phyloP scores from a whole-genome alignment of 2,113 vertebrate genomes.

The Pampusana beccarii region DNA sequence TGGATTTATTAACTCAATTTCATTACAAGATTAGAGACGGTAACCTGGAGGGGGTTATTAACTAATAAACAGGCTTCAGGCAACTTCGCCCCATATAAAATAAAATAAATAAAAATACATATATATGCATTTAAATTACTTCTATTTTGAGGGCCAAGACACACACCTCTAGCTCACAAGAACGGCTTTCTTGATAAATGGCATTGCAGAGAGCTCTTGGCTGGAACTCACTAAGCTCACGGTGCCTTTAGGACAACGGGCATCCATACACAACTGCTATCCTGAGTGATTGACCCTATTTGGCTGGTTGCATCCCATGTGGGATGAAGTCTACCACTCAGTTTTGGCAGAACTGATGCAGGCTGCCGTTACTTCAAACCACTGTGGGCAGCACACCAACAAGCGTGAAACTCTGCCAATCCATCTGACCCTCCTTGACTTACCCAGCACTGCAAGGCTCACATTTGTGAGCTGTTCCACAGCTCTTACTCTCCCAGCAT shows the following conservation, averaged over 20 bases:
- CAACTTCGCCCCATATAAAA: slow-evolving; percentile 51
- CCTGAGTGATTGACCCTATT: neutral
- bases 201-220: neutral
- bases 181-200: neutral
- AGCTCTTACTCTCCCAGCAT: neutral
- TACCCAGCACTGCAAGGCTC: neutral
- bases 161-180: slow-evolving; percentile 10
- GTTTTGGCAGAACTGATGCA: neutral
- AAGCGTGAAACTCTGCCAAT: neutral
- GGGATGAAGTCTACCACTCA: neutral
- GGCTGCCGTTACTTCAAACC: neutral
- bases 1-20: slow-evolving; percentile 84
- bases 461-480: neutral
- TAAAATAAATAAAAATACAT: slow-evolving; percentile 44
- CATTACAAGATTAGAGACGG: slow-evolving; percentile 75
- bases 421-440: neutral
- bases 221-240: neutral
- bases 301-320: neutral
- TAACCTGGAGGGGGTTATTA: slow-evolving; percentile 71
- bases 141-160: slow-evolving; percentile 9
- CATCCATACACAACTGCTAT: neutral
- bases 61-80: slow-evolving; percentile 74
- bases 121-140: slow-evolving; percentile 62
- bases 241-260: neutral
- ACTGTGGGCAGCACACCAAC: neutral